phyloP scores from a whole-genome alignment of 2,797 vertebrate species.

The Mustela erminea region DNA sequence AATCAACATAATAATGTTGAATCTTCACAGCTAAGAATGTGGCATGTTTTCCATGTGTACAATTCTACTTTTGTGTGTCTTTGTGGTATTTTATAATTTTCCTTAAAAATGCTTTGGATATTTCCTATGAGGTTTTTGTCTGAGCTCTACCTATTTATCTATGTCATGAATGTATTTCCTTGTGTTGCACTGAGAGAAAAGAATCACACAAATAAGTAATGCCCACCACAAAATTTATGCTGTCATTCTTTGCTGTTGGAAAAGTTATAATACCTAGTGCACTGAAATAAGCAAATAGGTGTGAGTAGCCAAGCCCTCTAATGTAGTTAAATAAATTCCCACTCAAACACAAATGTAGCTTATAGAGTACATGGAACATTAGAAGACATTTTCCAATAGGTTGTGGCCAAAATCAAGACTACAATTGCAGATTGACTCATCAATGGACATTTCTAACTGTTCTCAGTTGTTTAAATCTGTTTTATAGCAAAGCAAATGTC shows the following conservation, averaged over 20 bases:
- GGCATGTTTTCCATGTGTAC: background rate
- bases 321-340: background rate
- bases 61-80: background rate
- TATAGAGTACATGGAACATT: background rate
- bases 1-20: background rate
- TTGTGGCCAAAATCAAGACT: background rate
- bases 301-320: background rate
- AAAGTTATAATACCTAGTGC: background rate
- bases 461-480: background rate
- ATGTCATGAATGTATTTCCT: background rate
- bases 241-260: background rate
- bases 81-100: background rate
- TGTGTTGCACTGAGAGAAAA: background rate
- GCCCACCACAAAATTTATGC: background rate
- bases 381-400: background rate
- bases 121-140: background rate
- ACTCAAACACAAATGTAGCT: background rate
- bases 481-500: background rate
- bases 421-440: background rate
- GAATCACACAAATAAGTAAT: background rate
- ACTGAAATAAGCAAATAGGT: background rate
- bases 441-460: background rate
- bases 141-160: too few relatives aligned
- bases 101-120: background rate
- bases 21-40: background rate